A percentile compares a stretch with the other conserved stretches of the same genome.
Evolutionary conservation across 2,797 vertebrate genomes (phyloP).

Genomic region (Hipposideros larvatus): DNA sequence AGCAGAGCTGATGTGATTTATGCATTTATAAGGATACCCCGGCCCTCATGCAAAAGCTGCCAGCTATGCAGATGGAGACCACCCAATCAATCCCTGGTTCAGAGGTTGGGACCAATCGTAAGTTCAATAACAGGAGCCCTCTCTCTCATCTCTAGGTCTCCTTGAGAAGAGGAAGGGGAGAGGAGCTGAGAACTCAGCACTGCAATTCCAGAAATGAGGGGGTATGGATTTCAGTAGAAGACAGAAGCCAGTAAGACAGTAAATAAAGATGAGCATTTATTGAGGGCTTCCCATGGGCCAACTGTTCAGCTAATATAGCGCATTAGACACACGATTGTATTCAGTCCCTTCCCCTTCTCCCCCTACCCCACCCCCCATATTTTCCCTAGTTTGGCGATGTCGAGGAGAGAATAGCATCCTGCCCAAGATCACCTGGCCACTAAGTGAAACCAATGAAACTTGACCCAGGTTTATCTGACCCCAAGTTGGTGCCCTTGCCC

Average conservation of each 20-base stretch:
- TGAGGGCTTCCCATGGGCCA: not conserved
- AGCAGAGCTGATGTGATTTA: not conserved
- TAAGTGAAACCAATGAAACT: not conserved
- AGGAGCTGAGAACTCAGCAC: not conserved
- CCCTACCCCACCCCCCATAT: not conserved
- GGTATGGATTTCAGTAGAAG: not conserved
- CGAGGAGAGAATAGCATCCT: not conserved
- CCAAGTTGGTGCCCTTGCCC: not conserved
- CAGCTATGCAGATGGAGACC: not conserved
- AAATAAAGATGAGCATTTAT: not conserved
- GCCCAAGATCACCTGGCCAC: not conserved
- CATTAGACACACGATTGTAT: not conserved
- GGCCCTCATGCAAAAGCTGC: not conserved
- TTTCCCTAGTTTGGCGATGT: not conserved
- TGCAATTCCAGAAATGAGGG: not conserved
- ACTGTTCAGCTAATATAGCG: not conserved
- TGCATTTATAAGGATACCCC: not conserved
- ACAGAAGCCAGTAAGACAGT: not conserved
- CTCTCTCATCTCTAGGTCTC: not conserved
- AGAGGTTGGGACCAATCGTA: not conserved
- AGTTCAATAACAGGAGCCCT: not conserved
- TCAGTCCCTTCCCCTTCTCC: not conserved
- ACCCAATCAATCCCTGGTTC: not conserved
- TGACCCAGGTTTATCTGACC: not conserved
- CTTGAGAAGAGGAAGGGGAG: not conserved